Base-by-base conservation (phyloP, 2,113 vertebrate species). In the Hippocampus abdominalis region DNA sequence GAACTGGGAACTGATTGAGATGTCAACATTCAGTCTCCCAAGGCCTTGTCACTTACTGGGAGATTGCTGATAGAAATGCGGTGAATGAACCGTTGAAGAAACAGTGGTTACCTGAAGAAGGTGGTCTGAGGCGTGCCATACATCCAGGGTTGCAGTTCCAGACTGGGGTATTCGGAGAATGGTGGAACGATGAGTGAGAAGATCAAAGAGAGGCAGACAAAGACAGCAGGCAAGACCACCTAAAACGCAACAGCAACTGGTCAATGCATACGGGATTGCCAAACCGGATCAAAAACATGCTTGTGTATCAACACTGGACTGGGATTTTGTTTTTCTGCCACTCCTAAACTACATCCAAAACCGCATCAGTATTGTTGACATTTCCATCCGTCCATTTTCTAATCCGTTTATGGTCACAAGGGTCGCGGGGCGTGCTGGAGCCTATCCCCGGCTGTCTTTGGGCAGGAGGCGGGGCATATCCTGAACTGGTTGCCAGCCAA, bases 91-190 rank as follows among this genome's bases (percentile, higher is more conserved):
- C 9, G 3, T 3, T 6, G 42, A 64, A 12, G 40, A 3, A 42
- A 64, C 21, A 39, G 36, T 3, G 61, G 0, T 84, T 92, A 99
- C 97, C 97, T 99, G 88, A 93, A 90, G 76, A 99, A 99, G 13
- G 95, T 98, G 71, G 94, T 96, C 78, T 99, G 97, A 27, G 96
- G 92, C 0, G 92, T 86, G 8, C 71, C 83, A 23, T 98, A 98
- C 94, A 99, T 98, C 97, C 97, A 99, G 1, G 95, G 97, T 51
- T 99, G 95, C 23, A 99, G 88, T 82, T 99, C 97, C 84, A 99
- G 88, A 75, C 84, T 96, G 16, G 96, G 96, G 75, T 96, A 98
- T 71, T 96, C 96, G 4, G 90, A 87, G 85, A 98, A 97, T 0
- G 96, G 94, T n/a, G 97, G 96, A 15, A 98, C 80, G 0, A 99